These are phyloP conservation scores for Odontophorus gujanensis DNA, from an alignment of 2,113 vertebrate genomes.

Conservation along the genomic window DNA sequence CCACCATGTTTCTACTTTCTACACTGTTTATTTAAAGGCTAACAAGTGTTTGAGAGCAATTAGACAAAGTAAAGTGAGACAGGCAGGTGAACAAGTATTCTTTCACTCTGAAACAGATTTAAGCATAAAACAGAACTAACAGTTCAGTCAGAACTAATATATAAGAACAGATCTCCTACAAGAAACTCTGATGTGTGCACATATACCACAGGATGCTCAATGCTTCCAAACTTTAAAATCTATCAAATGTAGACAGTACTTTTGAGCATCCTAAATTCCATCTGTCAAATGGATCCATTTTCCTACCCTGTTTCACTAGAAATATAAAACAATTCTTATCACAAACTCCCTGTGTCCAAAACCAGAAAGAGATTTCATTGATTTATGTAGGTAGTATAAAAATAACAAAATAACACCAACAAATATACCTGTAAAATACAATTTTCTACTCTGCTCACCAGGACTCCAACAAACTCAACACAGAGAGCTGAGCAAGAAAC, in stretches of 20 bases:
- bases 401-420: not conserved
- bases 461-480: not conserved
- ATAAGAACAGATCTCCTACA: not conserved
- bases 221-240: not conserved
- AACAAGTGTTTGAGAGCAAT: not conserved
- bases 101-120: not conserved
- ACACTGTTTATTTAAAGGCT: not conserved
- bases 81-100: not conserved
- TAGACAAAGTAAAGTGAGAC: not conserved
- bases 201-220: not conserved
- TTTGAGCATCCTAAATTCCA: not conserved
- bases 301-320: not conserved
- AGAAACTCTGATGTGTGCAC: not conserved
- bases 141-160: not conserved
- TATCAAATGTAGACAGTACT: not conserved
- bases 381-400: not conserved
- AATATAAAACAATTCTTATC: not conserved
- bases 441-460: not conserved
- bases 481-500: not conserved
- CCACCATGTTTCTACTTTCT: not conserved
- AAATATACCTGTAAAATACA: not conserved
- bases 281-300: not conserved
- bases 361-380: not conserved
- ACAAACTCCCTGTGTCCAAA: not conserved
- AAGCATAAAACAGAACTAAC: not conserved